Percentiles rank a stretch among this genome's conserved stretches.
Conservation (phyloP, 1,140 invertebrate genomes). For the Brachystomella parvula region DNA sequence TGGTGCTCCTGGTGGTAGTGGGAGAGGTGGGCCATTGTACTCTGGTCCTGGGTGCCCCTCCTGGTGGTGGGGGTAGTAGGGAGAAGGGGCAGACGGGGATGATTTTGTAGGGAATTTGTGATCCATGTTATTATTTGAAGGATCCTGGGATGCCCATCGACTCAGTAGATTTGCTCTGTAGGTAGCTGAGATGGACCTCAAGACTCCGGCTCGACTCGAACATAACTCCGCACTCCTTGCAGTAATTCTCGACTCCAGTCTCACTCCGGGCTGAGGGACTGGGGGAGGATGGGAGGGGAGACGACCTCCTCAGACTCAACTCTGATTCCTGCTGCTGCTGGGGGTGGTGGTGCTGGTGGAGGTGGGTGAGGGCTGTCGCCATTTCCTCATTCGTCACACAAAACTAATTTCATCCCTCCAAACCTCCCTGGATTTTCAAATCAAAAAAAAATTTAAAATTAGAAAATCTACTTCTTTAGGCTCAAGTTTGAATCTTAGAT, state of each 20-base stretch:
- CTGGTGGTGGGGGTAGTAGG: conserved; percentile 23
- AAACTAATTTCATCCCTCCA: no score
- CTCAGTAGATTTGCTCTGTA: conserved; percentile 64
- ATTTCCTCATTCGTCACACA: conserved; percentile 3
- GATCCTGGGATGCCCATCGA: conserved; percentile 60
- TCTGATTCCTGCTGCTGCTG: neutral
- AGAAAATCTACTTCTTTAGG: no score
- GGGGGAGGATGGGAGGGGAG: neutral
- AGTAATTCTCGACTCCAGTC: conserved; percentile 42
- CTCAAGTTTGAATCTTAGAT: no score
- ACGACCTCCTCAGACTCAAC: neutral
- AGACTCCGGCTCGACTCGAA: conserved; percentile 65
- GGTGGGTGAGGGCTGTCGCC: neutral
- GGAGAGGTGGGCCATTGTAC: conserved; percentile 34
- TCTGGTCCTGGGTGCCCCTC: conserved; percentile 26
- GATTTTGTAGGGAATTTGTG: conserved; percentile 48
- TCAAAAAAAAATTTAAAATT: no score
- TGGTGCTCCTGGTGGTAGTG: conserved; percentile 28
- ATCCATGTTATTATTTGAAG: conserved; percentile 38
- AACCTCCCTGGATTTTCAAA: no score
- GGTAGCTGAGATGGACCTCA: conserved; percentile 67
- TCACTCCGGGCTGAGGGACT: neutral
- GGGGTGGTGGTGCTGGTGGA: neutral
- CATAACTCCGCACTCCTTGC: conserved; percentile 62
- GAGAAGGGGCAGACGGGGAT: conserved; percentile 13